Conservation (phyloP, 1,140 invertebrate species). For the Cardiocondyla obscurior region DNA sequence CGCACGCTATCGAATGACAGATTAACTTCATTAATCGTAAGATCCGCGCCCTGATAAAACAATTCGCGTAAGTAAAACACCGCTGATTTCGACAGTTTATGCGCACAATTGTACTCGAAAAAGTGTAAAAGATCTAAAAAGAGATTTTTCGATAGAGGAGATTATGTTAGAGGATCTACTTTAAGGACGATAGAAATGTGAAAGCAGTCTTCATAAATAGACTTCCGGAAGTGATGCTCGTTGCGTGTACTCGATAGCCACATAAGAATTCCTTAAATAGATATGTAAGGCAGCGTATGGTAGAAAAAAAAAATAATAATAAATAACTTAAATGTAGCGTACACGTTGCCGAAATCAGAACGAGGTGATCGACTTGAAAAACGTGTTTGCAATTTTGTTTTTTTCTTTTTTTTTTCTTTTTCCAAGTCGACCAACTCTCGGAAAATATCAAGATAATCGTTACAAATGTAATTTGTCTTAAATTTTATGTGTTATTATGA, state of each 20-base stretch:
- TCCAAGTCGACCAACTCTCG: neutral
- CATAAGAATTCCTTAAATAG: constrained; percentile 6
- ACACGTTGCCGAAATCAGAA: constrained; percentile 7
- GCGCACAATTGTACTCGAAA: neutral
- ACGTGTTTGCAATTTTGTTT: neutral
- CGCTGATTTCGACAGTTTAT: neutral
- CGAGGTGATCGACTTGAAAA: constrained; percentile 25
- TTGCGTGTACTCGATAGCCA: constrained; percentile 13
- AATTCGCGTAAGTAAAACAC: constrained; percentile 26
- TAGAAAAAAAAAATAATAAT: constrained; percentile 50
- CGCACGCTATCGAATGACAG: constrained; percentile 3
- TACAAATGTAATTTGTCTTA: neutral
- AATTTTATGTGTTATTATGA: constrained; percentile 16
- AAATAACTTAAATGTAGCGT: constrained; percentile 54
- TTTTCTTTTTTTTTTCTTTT: too few relatives aligned
- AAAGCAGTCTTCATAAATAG: constrained; percentile 31
- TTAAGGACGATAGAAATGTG: neutral
- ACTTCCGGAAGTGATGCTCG: constrained; percentile 19
- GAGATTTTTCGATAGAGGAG: neutral
- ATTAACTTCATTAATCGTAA: neutral
- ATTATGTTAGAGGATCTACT: neutral
- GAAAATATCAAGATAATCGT: neutral
- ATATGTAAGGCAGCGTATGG: constrained; percentile 24
- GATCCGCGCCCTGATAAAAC: neutral
- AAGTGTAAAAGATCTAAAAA: neutral